Conservation (phyloP, 37 sponge, comb jelly and placozoan genomes). For the Ephydatia muelleri region DNA sequence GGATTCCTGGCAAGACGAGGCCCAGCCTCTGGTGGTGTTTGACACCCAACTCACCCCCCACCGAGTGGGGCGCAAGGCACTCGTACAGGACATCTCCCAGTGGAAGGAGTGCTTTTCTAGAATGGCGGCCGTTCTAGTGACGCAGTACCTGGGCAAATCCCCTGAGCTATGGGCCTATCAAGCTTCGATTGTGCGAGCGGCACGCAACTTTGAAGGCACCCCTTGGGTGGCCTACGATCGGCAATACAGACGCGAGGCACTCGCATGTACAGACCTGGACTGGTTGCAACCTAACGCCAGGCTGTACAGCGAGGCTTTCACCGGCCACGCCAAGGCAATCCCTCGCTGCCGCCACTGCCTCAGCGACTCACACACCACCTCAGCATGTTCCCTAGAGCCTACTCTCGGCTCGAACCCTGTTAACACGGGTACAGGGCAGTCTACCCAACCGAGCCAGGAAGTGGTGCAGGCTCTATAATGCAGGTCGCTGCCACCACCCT, state of each 20-base stretch:
- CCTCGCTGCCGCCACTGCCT: constrained; percentile 6
- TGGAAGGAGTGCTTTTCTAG: too few relatives aligned
- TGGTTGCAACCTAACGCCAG: too few relatives aligned
- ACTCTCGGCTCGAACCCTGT: not conserved
- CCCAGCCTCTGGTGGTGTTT: not conserved
- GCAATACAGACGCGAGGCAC: constrained; percentile 1
- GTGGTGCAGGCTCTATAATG: too few relatives aligned
- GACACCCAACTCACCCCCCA: too few relatives aligned
- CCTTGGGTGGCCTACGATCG: constrained; percentile 5
- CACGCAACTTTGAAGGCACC: constrained; percentile 8
- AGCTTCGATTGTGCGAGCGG: constrained; percentile 1
- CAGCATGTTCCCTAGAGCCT: not conserved
- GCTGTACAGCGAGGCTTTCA: not conserved
- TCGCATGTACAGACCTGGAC: not conserved
- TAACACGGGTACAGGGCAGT: too few relatives aligned
- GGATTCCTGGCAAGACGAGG: not conserved
- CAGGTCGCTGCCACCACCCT: too few relatives aligned
- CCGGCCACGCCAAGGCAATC: constrained; percentile 1
- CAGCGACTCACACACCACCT: not conserved
- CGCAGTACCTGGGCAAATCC: not conserved
- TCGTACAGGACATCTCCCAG: too few relatives aligned
- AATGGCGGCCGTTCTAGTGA: too few relatives aligned
- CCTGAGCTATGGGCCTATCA: constrained; percentile 15
- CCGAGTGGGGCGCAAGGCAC: too few relatives aligned
- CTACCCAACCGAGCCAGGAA: too few relatives aligned